A percentile compares a stretch with the other conserved stretches of the same genome.
phyloP scores from a whole-genome alignment of 2,797 vertebrate species.

The Mormyrus proboscirostris region DNA sequence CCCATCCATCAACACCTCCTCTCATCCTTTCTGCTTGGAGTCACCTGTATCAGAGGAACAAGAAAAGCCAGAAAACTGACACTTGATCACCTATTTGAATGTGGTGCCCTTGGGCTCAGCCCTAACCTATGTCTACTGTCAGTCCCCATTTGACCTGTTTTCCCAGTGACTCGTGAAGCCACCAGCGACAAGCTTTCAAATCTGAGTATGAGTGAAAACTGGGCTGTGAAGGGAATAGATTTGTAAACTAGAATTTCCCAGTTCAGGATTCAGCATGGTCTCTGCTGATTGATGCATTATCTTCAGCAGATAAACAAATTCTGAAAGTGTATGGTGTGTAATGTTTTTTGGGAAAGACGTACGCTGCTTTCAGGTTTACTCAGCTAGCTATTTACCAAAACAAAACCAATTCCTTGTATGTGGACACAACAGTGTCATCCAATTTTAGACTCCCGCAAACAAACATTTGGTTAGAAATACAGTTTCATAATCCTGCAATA shows the following conservation, averaged over 20 bases:
- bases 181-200: not conserved
- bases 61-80: slow-evolving; percentile 6
- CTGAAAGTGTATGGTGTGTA: not conserved
- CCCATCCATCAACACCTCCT: not conserved
- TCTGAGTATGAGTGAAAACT: not conserved
- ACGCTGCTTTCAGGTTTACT: not conserved
- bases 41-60: not conserved
- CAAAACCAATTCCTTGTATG: not conserved
- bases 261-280: not conserved
- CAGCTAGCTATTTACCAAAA: not conserved
- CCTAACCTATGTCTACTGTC: not conserved
- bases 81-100: not conserved
- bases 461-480: not conserved
- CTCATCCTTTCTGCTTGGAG: not conserved
- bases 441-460: not conserved
- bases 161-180: not conserved
- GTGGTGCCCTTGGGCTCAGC: not conserved
- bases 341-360: not conserved
- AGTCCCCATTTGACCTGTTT: not conserved
- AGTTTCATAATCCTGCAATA: not conserved
- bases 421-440: not conserved
- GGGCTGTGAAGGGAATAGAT: not conserved
- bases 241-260: not conserved
- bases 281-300: not conserved
- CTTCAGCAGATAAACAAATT: not conserved